Evolutionary conservation across 2,113 vertebrate species (phyloP).

Genomic region (Tor tambroides): DNA sequence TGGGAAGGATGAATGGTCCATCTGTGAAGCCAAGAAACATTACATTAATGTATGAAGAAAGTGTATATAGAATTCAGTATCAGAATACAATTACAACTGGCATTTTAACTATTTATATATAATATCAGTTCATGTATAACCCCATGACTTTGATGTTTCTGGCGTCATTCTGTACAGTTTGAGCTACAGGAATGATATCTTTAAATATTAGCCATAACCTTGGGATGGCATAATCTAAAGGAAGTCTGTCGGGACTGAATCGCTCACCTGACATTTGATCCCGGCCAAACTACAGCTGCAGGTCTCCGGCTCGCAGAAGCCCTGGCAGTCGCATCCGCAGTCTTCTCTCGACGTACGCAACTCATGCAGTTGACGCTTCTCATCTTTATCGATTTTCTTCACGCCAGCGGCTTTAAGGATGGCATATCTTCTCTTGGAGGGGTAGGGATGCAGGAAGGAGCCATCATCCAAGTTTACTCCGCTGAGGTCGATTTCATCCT

Average conservation of each 20-base stretch:
- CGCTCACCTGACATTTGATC: slow-evolving; percentile 94
- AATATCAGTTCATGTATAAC: too few species aligned
- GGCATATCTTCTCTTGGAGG: slow-evolving; percentile 82
- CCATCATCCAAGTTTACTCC: slow-evolving; percentile 80
- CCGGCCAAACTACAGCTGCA: slow-evolving; percentile 93
- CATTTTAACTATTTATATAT: too few species aligned
- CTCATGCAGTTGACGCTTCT: slow-evolving; percentile 90
- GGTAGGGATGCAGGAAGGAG: slow-evolving; percentile 89
- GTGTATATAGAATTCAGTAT: background rate
- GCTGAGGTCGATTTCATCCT: slow-evolving; percentile 82
- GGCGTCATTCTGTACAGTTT: background rate
- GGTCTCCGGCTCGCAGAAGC: slow-evolving; percentile 92
- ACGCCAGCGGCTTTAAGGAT: slow-evolving; percentile 89
- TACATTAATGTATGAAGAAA: background rate
- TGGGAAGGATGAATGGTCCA: slow-evolving; percentile 95
- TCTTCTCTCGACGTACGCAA: slow-evolving; percentile 90
- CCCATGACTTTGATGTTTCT: background rate
- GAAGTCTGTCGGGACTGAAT: background rate
- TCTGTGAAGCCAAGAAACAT: slow-evolving; percentile 72
- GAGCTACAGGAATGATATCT: background rate
- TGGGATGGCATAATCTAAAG: background rate
- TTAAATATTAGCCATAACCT: background rate
- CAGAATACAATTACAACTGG: background rate
- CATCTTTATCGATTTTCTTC: slow-evolving; percentile 92
- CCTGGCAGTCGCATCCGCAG: slow-evolving; percentile 90